These are phyloP conservation scores for Stomatorhinus walkeri DNA, from an alignment of 2,797 vertebrate genomes.

Conservation along the genomic window DNA sequence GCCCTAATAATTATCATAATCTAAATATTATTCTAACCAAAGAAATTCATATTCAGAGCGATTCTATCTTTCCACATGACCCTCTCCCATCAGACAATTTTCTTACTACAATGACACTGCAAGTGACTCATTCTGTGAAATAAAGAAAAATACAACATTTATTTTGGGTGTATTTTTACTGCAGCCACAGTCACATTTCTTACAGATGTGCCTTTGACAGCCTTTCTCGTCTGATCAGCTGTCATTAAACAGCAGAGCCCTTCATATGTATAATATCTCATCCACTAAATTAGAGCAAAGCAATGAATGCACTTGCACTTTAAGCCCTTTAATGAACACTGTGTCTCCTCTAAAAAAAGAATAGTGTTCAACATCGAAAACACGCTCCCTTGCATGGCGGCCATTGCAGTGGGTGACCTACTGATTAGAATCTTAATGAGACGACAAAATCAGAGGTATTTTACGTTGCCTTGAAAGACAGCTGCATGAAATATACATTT, in stretches of 20 bases:
- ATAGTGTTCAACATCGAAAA: background rate
- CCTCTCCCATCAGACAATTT: background rate
- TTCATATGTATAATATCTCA: background rate
- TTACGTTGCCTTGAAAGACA: background rate
- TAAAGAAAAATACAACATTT: background rate
- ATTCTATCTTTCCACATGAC: background rate
- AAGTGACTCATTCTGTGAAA: background rate
- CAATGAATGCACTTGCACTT: background rate
- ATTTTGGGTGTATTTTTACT: conserved; percentile 3
- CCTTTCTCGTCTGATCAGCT: background rate
- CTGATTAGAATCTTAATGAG: background rate
- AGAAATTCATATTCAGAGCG: background rate
- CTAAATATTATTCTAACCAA: background rate
- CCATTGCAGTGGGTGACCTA: background rate
- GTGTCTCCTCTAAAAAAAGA: background rate
- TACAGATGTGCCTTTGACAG: background rate
- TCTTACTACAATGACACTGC: background rate
- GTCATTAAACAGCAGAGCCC: background rate
- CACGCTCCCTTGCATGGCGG: background rate
- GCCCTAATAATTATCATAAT: background rate
- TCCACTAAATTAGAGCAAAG: background rate
- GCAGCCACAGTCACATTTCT: background rate
- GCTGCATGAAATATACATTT: background rate
- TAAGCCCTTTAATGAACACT: background rate
- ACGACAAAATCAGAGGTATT: background rate